phyloP scores from a whole-genome alignment of 2,797 vertebrate genomes.

The Dicrostonyx torquatus region DNA sequence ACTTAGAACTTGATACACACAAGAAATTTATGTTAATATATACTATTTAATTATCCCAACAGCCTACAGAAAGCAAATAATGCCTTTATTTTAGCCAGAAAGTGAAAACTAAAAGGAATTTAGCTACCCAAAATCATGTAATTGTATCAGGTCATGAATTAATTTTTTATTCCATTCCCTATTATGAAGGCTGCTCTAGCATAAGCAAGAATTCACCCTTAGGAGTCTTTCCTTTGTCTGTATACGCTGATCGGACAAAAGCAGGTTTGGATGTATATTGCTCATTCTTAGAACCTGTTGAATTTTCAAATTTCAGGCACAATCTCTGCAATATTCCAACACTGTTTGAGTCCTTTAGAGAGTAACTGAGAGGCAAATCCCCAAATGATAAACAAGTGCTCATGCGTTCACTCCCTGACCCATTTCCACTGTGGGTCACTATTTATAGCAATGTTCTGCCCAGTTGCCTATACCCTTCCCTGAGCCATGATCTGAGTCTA shows the following conservation, averaged over 20 bases:
- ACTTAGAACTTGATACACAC: background rate
- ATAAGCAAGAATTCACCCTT: background rate
- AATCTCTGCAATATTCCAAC: background rate
- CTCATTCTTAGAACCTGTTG: background rate
- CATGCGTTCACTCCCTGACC: background rate
- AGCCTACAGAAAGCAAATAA: background rate
- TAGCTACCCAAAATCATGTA: background rate
- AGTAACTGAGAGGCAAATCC: background rate
- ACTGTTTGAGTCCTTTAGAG: background rate
- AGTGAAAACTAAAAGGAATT: background rate
- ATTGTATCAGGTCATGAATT: background rate
- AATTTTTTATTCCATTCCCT: background rate
- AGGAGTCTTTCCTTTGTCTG: no score
- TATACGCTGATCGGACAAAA: background rate
- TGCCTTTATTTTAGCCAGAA: background rate
- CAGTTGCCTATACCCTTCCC: background rate
- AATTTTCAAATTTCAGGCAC: slow-evolving; percentile 2
- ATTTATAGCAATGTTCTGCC: background rate
- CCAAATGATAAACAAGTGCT: background rate
- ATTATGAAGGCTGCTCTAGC: background rate
- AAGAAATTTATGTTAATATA: background rate
- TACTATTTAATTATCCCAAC: background rate
- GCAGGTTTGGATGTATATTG: background rate
- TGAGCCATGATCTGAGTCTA: background rate
- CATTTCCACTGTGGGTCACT: background rate